Evolutionary conservation across 2,113 vertebrate genomes (phyloP), one percentile per base, ranked within the genome.

Genomic region (Dolichallabes microphthalmus): DNA sequence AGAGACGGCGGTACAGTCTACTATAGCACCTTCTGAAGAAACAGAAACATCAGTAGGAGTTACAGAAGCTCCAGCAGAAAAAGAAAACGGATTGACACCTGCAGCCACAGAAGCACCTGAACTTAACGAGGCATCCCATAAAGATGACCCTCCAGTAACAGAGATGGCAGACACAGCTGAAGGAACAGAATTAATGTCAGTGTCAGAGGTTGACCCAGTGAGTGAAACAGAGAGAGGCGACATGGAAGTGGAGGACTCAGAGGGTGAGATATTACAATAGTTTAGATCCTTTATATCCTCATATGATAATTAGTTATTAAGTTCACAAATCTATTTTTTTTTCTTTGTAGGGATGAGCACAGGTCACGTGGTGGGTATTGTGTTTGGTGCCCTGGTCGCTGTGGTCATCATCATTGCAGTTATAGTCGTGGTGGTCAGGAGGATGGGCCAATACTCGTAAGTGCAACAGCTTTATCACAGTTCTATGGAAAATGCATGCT

Each of bases 371-470:
- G 92, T 87, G 7, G 94, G 94, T 57, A 94, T 95, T 10, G 93
- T 94, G 82, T 91, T 95, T 9, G 95, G 92, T 1, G 91, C 90
- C 60, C 87, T 95, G 79, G 3, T 95, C 74, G 91, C 91, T 12
- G 86, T 95, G 53, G 85, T 92, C 25, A 73, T 95, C 61, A 84
- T 92, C 87, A 90, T 88, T 4, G 92, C 88, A 0, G 92, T 94
- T 53, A 92, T 93, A 73, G 89, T 93, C 10, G 88, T 89, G 15
- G 89, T 90, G 57, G 88, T 93, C 85, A 91, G 91, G 78, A 94
- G 94, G 90, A 95, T 95, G 94, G 94, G 94, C 63, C 94, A 94
- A 91, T 95, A 95, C 90, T 93, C 95, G 95, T 95, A 88, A 90
- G 87, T 90, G 27, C 17, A 85, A 57, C 0, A 52, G 50, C 25